phyloP scores from a whole-genome alignment of 1,140 invertebrate genomes.

The Danaus melanippus region DNA sequence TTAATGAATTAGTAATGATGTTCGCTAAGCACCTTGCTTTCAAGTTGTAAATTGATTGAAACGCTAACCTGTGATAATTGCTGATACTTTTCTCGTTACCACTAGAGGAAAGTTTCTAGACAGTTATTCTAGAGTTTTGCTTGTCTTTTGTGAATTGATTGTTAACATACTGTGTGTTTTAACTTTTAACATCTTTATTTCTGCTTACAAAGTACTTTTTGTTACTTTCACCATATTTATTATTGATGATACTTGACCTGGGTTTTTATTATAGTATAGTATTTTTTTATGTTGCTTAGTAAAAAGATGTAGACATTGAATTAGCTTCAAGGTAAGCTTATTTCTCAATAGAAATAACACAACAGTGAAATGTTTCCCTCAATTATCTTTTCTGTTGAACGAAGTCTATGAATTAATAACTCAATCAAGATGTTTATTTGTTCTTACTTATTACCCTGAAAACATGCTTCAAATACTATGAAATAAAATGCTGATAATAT shows the following conservation, averaged over 20 bases:
- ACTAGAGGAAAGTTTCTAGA: conserved; percentile 38
- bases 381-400: conserved; percentile 10
- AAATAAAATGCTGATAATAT: not conserved
- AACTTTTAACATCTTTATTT: too few species aligned
- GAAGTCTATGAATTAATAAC: conserved; percentile 17
- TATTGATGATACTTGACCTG: too few species aligned
- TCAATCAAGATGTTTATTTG: conserved; percentile 16
- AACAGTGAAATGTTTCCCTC: too few species aligned
- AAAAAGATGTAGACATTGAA: too few species aligned
- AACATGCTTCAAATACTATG: conserved; percentile 7
- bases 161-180: too few species aligned
- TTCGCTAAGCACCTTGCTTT: conserved; percentile 34
- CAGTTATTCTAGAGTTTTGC: conserved; percentile 25
- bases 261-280: too few species aligned
- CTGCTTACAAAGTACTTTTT: too few species aligned
- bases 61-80: conserved; percentile 55
- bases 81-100: conserved; percentile 58
- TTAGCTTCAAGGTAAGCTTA: too few species aligned
- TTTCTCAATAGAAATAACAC: too few species aligned
- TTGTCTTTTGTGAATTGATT: conserved; percentile 23
- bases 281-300: too few species aligned
- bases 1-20: conserved; percentile 15
- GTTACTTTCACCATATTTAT: too few species aligned
- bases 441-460: conserved; percentile 15
- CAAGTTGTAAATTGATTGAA: conserved; percentile 59